Evolutionary conservation across 64 coral and sea anemone genomes (phyloP), one percentile per base, ranked within the genome.

Genomic region (Porites australiensis): DNA sequence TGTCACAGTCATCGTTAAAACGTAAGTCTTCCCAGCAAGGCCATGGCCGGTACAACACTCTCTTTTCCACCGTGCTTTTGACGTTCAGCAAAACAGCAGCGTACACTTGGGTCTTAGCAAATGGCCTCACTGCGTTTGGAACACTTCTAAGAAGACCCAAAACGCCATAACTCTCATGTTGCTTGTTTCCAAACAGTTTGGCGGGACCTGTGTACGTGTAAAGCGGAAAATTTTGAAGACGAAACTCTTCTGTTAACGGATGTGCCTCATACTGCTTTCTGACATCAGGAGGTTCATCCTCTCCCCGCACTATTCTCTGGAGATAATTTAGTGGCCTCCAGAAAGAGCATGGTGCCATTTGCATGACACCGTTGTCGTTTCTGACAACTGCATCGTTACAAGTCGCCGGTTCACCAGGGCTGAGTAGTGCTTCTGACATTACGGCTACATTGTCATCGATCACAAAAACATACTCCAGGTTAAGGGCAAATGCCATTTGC

Each of bases 11-110:
- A 46, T 91, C 89, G 50, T 91, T 91, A 64, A 91, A 91, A 9
- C 89, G 89, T 60, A 91, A 52, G 55, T 91, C 89, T 58, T 91
- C 89, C 89, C 89, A 91, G 89, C 77, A 91, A 5, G 78, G 89
- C 89, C 89, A 91, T 66, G 89, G 77, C 12, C 89, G 89, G 77
- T 91, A 91, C 10, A 72, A 91, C 14, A 91, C 78, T 44, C 51
- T 65, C 15, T 72, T 91, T 70, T 91, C 89, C 5, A 82, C 89
- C 14, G 89, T 91, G 37, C 65, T 71, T 81, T 91, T 91, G 66
- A 91, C 78, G 43, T 91, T 91, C 14, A 91, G 65, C 6, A 91
- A 70, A 10, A 91, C 78, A 19, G 77, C 89, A 59, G 77, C 82
- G 77, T 91, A 91, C 19, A 91, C 89, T 82, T 91, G 89, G 19